Conservation (phyloP, 2,113 vertebrate species). For the Stigmatopora argus region DNA sequence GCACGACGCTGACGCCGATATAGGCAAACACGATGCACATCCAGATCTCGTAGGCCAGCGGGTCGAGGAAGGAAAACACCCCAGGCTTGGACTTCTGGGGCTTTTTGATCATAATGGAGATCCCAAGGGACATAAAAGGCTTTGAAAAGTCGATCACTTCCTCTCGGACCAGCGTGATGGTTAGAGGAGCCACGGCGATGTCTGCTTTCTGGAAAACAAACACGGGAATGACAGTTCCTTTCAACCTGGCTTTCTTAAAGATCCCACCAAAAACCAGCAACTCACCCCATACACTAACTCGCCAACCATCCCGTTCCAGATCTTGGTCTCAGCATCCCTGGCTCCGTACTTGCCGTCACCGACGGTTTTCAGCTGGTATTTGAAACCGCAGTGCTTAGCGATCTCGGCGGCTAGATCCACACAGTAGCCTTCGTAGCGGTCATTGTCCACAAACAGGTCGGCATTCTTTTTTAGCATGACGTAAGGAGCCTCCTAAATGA, state of each 20-base stretch:
- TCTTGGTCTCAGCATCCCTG: conserved; percentile 97
- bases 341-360: conserved; percentile 97
- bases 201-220: conserved; percentile 85
- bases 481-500: conserved; percentile 88
- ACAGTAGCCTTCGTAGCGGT: conserved; percentile 97
- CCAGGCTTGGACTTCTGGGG: conserved; percentile 99
- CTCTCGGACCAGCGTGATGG: conserved; percentile 96
- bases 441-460: conserved; percentile 93
- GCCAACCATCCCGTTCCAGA: conserved; percentile 99
- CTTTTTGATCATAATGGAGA: conserved; percentile 99
- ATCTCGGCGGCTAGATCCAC: conserved; percentile 97
- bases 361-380: conserved; percentile 95
- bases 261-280: conserved; percentile 9
- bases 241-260: no score
- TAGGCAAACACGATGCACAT: conserved; percentile 99
- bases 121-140: conserved; percentile 98
- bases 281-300: conserved; percentile 98
- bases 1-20: conserved; percentile 98
- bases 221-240: not conserved
- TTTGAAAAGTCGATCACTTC: conserved; percentile 99
- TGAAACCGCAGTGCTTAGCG: conserved; percentile 97
- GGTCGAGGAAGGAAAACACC: conserved; percentile 98
- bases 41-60: conserved; percentile 99
- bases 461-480: conserved; percentile 99
- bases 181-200: conserved; percentile 94